Base-by-base conservation (phyloP, 2,797 vertebrate species). In the Eurystomus glaucurus region DNA sequence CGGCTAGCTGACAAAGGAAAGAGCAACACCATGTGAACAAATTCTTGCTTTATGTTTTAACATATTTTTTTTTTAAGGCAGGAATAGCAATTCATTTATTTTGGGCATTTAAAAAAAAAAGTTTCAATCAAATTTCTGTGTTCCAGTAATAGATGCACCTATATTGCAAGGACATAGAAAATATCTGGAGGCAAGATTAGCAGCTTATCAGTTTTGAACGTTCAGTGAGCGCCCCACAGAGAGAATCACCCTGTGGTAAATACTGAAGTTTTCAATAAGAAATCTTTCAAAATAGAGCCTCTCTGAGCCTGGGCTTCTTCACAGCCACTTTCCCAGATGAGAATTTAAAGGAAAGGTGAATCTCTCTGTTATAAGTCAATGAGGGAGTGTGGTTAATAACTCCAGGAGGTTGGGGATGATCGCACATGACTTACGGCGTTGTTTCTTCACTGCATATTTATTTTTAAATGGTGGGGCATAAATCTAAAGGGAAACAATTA, bases 401-500 rank as follows among this genome's bases (percentile, higher is more conserved):
- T 87, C 64, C 55, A 55, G 83, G 87, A 60, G 71, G 83, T 4
- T 91, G 80, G 41, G 48, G 16, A 70, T 87, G 92, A 87, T 43
- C 79, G 62, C 83, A 91, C 70, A 66, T 72, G 94, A 96, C 66
- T 94, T 96, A 45, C 10, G 71, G 81, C 52, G 82, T 93, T 93
- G 77, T 95, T 96, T 97, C 82, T 88, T 95, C 80, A 52, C 80
- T 89, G 74, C 23, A 10, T 58, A 58, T 52, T 23, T 61, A n/a
- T 76, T 57, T 84, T 74, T 20, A 35, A 86, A 84, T 66, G 62
- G 55, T 35, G 29, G 22, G 33, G 62, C 65, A 45, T 64, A 96
- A 94, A 84, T 78, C 80, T 79, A 88, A 88, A 84, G 88, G 85
- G 85, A 96, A 97, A 93, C 80, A 88, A 90, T 91, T 91, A 90